Evolutionary conservation across 2,797 vertebrate species (phyloP).

Genomic region (Hirundo rustica): DNA sequence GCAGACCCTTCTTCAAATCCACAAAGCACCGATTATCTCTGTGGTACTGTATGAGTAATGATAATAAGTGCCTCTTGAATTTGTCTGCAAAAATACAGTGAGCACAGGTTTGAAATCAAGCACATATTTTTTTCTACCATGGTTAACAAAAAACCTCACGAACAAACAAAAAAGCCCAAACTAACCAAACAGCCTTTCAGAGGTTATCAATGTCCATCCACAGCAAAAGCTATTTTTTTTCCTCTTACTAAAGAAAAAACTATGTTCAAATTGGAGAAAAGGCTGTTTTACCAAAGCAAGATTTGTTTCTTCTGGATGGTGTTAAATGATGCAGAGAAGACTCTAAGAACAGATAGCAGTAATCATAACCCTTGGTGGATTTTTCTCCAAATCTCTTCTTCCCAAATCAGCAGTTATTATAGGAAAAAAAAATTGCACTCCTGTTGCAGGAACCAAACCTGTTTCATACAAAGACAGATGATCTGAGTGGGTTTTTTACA

Average conservation of each 20-base stretch:
- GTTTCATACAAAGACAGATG: background rate
- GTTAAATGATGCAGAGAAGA: background rate
- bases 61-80: background rate
- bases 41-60: background rate
- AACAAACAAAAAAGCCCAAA: background rate
- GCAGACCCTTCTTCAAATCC: background rate
- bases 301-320: background rate
- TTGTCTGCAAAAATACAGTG: background rate
- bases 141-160: background rate
- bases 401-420: background rate
- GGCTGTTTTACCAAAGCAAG: background rate
- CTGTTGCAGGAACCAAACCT: background rate
- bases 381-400: background rate
- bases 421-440: background rate
- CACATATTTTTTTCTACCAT: background rate
- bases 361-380: background rate
- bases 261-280: background rate
- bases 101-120: background rate
- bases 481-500: background rate
- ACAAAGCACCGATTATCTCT: background rate
- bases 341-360: background rate
- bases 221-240: background rate
- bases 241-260: background rate
- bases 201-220: background rate
- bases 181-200: background rate